These are phyloP conservation scores for Torymus tubicola DNA, from an alignment of 2,888 invertebrate species.

Conservation along the genomic window DNA sequence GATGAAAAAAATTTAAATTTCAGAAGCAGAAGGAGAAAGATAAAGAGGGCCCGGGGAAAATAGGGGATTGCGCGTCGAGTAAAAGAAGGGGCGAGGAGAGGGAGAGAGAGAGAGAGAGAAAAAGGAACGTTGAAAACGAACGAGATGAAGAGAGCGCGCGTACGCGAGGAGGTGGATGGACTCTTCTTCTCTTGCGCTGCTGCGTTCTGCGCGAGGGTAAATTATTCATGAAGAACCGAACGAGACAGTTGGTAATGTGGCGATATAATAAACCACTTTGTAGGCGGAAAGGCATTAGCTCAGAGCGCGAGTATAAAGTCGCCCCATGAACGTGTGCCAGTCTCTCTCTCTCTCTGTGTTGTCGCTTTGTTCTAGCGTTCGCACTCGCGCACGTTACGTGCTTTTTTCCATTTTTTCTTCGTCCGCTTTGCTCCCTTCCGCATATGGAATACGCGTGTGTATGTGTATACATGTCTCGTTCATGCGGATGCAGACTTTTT, in stretches of 20 bases:
- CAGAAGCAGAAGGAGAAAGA: slow-evolving; percentile 34
- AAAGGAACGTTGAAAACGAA: background rate
- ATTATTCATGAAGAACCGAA: slow-evolving; percentile 56
- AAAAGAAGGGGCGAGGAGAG: no score
- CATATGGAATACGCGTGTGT: no score
- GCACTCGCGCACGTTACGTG: background rate
- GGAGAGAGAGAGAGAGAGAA: background rate
- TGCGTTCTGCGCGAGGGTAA: slow-evolving; percentile 35
- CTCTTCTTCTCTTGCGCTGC: background rate
- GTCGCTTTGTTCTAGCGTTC: slow-evolving; percentile 4
- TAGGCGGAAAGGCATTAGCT: slow-evolving; percentile 48
- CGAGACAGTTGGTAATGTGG: slow-evolving; percentile 55
- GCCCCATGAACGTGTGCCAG: background rate
- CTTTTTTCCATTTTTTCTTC: slow-evolving; percentile 12
- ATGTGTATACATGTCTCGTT: no score
- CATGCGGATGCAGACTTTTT: no score
- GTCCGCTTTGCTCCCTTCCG: no score
- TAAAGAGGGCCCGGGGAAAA: slow-evolving; percentile 16
- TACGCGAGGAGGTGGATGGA: slow-evolving; percentile 20
- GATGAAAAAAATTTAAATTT: slow-evolving; percentile 46
- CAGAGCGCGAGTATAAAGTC: background rate
- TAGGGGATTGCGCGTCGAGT: slow-evolving; percentile 20
- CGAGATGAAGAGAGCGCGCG: background rate
- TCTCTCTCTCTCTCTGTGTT: background rate
- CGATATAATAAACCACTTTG: slow-evolving; percentile 58